Base-by-base conservation (phyloP, 1,140 invertebrate species). In the Steinernema feltiae region DNA sequence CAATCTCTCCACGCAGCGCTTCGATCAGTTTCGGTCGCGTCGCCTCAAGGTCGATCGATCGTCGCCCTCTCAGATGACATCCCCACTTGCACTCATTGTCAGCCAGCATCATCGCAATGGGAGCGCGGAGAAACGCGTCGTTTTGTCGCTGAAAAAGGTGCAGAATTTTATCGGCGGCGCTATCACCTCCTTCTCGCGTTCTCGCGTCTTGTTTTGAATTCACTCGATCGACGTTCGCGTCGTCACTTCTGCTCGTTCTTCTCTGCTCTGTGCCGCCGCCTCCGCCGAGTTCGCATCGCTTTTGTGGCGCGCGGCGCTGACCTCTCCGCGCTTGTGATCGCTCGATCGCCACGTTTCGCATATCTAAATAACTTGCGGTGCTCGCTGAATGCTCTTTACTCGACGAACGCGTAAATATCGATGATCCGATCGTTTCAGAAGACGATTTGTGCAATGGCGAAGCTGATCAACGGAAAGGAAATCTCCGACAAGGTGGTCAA, bases 381-480 rank as follows among this genome's bases (percentile, higher is more conserved):
- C 7, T 41, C 35, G 35, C 35, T 18, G 7, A 18, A 41, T 41
- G 7, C 35, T 7, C n/a, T n/a, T n/a, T n/a, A n/a, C n/a, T n/a
- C n/a, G n/a, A n/a, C n/a, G n/a, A n/a, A n/a, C n/a, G n/a, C n/a
- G n/a, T n/a, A n/a, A n/a, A n/a, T n/a, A n/a, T 7, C 35, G 35
- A 7, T 41, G 7, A 18, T 41, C 7, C 35, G 35, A 7, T 41
- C 35, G 7, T 41, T 41, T 41, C n/a, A n/a, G n/a, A 41, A 18
- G 18, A 41, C 35, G 35, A 18, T 41, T 41, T 18, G 7, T 7
- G 18, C 7, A 18, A 41, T 41, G 35, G 35, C 35, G 35, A 73
- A 84, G 71, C 73, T 86, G 18, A 86, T 85, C 63, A 76, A 82
- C 74, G 84, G 84, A 35, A 83, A 84, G 30, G 78, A 72, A 30